phyloP scores from a whole-genome alignment of 1,140 invertebrate species.

The Phymastichus coffea region DNA sequence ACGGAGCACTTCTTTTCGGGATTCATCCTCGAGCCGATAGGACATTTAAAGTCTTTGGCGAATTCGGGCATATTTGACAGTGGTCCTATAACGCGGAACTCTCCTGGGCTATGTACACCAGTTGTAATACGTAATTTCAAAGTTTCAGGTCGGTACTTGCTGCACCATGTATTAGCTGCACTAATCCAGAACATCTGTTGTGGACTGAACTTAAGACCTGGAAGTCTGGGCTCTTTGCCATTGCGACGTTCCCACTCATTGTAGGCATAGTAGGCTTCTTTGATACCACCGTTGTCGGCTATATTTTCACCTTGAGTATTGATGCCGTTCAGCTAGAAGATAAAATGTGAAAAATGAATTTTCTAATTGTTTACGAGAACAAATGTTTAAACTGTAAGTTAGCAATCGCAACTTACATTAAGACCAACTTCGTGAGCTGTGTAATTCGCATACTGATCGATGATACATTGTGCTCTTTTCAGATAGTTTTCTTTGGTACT shows the following conservation, averaged over 20 bases:
- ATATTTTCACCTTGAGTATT: constrained; percentile 90
- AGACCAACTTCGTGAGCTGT: constrained; percentile 68
- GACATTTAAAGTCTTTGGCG: constrained; percentile 64
- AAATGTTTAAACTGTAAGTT: background rate
- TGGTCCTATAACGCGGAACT: constrained; percentile 68
- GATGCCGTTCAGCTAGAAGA: constrained; percentile 76
- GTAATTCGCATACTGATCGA: constrained; percentile 86
- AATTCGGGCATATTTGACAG: constrained; percentile 68
- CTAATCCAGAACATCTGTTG: constrained; percentile 66
- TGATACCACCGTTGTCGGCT: constrained; percentile 88
- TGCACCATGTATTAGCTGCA: constrained; percentile 56
- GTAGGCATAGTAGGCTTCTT: constrained; percentile 83
- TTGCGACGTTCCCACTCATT: constrained; percentile 68
- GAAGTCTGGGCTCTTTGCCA: constrained; percentile 64
- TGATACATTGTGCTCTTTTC: constrained; percentile 78
- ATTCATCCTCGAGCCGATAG: constrained; percentile 63
- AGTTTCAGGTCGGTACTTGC: constrained; percentile 53
- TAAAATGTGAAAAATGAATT: background rate
- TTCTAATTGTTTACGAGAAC: background rate
- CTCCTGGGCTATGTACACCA: constrained; percentile 71
- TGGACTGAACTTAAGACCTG: constrained; percentile 58
- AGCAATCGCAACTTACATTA: constrained; percentile 61
- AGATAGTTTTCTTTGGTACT: constrained; percentile 75
- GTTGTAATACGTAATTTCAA: constrained; percentile 64
- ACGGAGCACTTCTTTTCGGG: constrained; percentile 63